Conservation (phyloP, 1,140 invertebrate genomes). For the Radopholus similis region DNA sequence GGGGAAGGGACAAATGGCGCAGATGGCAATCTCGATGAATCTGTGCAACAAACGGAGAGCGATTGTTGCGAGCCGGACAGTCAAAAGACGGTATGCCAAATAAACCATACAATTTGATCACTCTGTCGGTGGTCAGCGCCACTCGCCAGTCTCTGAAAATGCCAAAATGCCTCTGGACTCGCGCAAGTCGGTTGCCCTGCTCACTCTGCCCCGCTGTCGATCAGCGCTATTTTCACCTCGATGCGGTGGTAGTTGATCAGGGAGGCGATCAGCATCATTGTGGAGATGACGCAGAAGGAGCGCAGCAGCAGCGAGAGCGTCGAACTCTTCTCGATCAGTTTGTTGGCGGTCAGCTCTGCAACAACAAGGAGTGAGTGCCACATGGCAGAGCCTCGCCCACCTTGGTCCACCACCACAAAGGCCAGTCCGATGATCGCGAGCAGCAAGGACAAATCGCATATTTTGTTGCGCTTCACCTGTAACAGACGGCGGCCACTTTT, state of each 20-base stretch:
- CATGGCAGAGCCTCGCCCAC: conserved; percentile 5
- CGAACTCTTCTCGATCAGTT: conserved; percentile 26
- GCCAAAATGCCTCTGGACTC: background rate
- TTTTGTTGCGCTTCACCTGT: conserved; percentile 52
- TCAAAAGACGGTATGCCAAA: too few relatives aligned
- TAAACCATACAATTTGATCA: conserved; percentile 18
- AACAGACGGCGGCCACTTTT: conserved; percentile 27
- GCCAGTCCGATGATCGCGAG: conserved; percentile 53
- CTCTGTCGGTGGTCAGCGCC: conserved; percentile 38
- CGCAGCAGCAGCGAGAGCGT: conserved; percentile 43
- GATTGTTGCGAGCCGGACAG: background rate
- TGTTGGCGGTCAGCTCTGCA: conserved; percentile 14
- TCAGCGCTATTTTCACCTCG: conserved; percentile 59
- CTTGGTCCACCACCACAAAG: conserved; percentile 54
- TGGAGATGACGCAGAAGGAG: conserved; percentile 44
- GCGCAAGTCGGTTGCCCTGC: background rate
- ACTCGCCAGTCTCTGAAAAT: conserved; percentile 50
- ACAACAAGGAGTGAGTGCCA: conserved; percentile 8
- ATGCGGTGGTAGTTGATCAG: conserved; percentile 58
- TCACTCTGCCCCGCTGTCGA: conserved; percentile 55
- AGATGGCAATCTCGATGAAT: conserved; percentile 49
- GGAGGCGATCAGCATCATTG: conserved; percentile 46
- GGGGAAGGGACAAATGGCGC: conserved; percentile 58
- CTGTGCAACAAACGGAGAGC: background rate
- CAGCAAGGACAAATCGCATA: conserved; percentile 53